phyloP scores from a whole-genome alignment of 1,140 invertebrate genomes.

The Panagrolaimus sp. region DNA sequence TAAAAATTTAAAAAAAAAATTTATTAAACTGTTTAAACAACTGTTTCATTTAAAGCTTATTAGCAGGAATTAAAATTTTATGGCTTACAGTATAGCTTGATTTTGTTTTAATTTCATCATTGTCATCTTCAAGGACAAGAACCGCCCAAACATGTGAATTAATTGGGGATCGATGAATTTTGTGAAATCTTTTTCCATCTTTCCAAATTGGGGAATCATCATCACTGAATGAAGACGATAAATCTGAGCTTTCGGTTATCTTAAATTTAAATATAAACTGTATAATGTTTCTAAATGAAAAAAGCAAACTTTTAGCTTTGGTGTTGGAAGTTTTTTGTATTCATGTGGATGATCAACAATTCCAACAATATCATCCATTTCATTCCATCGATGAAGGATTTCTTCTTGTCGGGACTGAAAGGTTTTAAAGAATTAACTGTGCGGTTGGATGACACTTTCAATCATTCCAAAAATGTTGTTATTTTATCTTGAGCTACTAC shows the following conservation, averaged over 20 bases:
- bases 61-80: conserved; percentile 4
- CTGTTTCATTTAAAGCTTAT: too few relatives aligned
- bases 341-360: too few relatives aligned
- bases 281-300: background rate
- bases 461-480: too few relatives aligned
- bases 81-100: conserved; percentile 1
- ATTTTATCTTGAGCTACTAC: too few relatives aligned
- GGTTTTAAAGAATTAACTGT: too few relatives aligned
- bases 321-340: too few relatives aligned
- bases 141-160: background rate
- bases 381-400: too few relatives aligned
- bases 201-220: too few relatives aligned
- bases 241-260: background rate
- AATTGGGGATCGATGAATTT: background rate
- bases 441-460: too few relatives aligned
- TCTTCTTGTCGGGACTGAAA: too few relatives aligned
- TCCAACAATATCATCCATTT: too few relatives aligned
- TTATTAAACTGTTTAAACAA: background rate
- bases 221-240: too few relatives aligned
- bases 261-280: background rate
- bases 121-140: background rate
- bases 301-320: background rate
- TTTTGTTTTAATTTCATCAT: background rate
- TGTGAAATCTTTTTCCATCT: background rate
- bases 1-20: conserved; percentile 1